Percentiles rank a stretch among this genome's conserved stretches.
Conservation (phyloP, 2,113 vertebrate genomes). For the Pseudorectes ferrugineus region DNA sequence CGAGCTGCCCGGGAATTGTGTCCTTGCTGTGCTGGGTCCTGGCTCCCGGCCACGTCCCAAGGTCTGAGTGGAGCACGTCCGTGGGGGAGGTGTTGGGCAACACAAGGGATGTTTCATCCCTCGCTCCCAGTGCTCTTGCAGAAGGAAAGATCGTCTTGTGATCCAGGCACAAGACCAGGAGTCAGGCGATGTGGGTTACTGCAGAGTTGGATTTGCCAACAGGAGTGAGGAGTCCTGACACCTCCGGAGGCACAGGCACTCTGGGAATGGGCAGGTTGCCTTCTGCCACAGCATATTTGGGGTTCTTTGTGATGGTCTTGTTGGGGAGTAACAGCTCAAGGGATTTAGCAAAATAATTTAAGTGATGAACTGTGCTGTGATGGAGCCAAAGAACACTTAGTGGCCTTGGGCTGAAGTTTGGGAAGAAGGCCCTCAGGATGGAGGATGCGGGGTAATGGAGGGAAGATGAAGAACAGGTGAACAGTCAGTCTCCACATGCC, state of each 20-base stretch:
- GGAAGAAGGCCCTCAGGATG: not conserved
- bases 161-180: conserved; percentile 40
- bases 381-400: not conserved
- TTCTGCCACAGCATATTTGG: accelerated
- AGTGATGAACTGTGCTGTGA: not conserved
- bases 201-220: not conserved
- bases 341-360: not conserved
- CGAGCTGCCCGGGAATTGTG: not conserved
- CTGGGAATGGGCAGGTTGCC: not conserved
- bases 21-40: not conserved
- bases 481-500: accelerated
- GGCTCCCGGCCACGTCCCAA: not conserved
- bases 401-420: not conserved
- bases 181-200: conserved; percentile 21
- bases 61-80: conserved; percentile 4
- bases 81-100: conserved; percentile 45
- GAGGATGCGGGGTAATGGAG: not conserved
- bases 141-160: conserved; percentile 22
- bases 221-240: not conserved
- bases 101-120: conserved; percentile 45
- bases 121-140: not conserved
- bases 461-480: not conserved
- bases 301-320: not conserved
- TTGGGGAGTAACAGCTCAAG: not conserved
- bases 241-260: not conserved